Percentiles rank a stretch among this genome's conserved stretches.
Conservation (phyloP, 1,140 invertebrate species). For the Pseudoatta argentina region DNA sequence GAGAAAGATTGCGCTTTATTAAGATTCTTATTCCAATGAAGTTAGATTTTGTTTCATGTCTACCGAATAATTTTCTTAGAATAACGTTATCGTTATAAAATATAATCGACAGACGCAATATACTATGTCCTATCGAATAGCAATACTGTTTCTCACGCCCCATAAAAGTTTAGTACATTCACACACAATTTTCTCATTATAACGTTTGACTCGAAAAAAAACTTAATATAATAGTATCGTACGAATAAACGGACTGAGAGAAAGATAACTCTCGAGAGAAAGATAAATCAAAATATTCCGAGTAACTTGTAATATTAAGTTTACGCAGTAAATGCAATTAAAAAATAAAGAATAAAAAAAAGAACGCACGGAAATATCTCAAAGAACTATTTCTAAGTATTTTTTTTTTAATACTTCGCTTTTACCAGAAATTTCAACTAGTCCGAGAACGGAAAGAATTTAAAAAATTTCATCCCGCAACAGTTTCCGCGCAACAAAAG, state of each 20-base stretch:
- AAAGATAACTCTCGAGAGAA: background rate
- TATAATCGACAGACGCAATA: background rate
- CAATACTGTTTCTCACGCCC: background rate
- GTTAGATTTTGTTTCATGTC: background rate
- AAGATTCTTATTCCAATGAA: constrained; percentile 6
- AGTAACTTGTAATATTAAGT: constrained; percentile 6
- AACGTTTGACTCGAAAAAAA: constrained; percentile 9
- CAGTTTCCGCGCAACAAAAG: constrained; percentile 1
- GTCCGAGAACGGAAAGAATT: constrained; percentile 8
- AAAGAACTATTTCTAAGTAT: background rate
- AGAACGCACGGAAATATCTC: background rate
- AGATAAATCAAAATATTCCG: background rate
- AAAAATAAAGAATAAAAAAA: constrained; percentile 16
- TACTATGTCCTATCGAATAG: background rate
- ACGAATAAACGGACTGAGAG: constrained; percentile 21
- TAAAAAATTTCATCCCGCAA: constrained; percentile 32
- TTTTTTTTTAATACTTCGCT: constrained; percentile 1
- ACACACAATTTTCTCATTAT: constrained; percentile 39
- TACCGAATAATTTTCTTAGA: background rate
- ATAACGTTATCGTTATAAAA: background rate
- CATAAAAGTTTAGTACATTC: background rate
- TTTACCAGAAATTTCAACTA: constrained; percentile 28
- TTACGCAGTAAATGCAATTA: constrained; percentile 23
- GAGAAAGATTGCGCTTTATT: constrained; percentile 9
- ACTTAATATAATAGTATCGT: background rate